These are phyloP conservation scores for Prinia subflava DNA, from an alignment of 2,113 vertebrate species.

Conservation along the genomic window DNA sequence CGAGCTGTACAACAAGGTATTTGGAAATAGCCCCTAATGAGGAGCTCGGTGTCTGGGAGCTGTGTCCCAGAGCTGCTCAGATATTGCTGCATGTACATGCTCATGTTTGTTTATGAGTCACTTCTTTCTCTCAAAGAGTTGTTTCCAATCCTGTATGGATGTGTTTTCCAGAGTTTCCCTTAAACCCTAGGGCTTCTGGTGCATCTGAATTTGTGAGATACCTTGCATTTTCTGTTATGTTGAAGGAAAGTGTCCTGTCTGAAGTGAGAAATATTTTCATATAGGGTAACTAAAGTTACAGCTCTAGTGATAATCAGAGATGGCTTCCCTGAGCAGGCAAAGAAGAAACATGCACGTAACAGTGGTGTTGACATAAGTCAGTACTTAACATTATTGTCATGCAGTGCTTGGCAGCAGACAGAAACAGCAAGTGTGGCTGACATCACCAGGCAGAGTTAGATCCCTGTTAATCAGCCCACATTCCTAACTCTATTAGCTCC, in stretches of 20 bases:
- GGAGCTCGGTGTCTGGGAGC: neutral
- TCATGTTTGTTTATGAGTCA: neutral
- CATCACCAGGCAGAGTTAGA: neutral
- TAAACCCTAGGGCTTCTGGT: neutral
- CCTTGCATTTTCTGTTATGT: neutral
- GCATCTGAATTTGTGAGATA: neutral
- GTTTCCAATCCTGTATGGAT: neutral
- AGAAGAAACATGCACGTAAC: neutral
- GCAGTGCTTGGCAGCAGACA: neutral
- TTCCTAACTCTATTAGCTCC: neutral
- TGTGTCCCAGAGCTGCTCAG: neutral
- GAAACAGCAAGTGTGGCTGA: neutral
- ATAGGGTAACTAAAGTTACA: neutral
- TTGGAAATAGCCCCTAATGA: neutral
- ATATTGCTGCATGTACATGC: neutral
- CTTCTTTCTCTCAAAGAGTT: neutral
- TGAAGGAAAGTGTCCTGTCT: neutral
- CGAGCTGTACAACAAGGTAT: neutral
- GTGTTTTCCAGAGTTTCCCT: neutral
- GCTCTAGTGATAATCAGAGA: neutral
- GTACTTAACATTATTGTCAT: neutral
- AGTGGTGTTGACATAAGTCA: neutral
- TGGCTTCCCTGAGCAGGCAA: neutral
- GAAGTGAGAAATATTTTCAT: neutral
- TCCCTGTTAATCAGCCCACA: neutral